These are phyloP conservation scores for Drosophila gunungcola DNA, from an alignment of 1,140 invertebrate species.

Conservation along the genomic window DNA sequence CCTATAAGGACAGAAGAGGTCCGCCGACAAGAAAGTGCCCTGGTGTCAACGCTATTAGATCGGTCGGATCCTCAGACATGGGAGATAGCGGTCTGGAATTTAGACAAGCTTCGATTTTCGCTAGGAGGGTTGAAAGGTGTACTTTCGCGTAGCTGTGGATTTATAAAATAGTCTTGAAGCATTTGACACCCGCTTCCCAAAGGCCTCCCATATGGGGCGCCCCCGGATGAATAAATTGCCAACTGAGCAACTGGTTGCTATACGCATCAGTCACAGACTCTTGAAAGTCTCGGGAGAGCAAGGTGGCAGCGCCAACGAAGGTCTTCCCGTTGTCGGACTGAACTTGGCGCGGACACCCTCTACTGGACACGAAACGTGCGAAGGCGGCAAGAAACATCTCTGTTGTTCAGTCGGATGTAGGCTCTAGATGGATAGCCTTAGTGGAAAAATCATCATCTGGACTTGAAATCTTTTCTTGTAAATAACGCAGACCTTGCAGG, in stretches of 20 bases:
- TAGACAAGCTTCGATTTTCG: too few relatives aligned
- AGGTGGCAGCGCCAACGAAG: neutral
- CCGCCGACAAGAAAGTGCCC: too few relatives aligned
- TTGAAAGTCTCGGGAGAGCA: neutral
- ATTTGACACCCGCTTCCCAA: neutral
- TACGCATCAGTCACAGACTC: neutral
- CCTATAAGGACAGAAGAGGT: neutral
- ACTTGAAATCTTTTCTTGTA: too few relatives aligned
- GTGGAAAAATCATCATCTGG: too few relatives aligned
- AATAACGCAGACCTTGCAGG: too few relatives aligned
- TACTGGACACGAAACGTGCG: neutral
- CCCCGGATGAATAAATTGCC: slow-evolving; percentile 2
- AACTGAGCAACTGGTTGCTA: neutral
- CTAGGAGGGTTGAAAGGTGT: too few relatives aligned
- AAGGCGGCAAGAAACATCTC: neutral
- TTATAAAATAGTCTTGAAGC: neutral
- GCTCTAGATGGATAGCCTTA: neutral
- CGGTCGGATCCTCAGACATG: too few relatives aligned
- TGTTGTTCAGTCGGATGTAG: neutral
- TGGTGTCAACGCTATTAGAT: too few relatives aligned
- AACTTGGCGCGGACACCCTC: neutral
- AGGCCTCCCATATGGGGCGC: neutral
- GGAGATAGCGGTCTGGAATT: too few relatives aligned
- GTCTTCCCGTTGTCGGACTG: neutral
- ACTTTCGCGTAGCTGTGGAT: neutral